phyloP scores from a whole-genome alignment of 2,113 vertebrate species.

The Serinus canaria region DNA sequence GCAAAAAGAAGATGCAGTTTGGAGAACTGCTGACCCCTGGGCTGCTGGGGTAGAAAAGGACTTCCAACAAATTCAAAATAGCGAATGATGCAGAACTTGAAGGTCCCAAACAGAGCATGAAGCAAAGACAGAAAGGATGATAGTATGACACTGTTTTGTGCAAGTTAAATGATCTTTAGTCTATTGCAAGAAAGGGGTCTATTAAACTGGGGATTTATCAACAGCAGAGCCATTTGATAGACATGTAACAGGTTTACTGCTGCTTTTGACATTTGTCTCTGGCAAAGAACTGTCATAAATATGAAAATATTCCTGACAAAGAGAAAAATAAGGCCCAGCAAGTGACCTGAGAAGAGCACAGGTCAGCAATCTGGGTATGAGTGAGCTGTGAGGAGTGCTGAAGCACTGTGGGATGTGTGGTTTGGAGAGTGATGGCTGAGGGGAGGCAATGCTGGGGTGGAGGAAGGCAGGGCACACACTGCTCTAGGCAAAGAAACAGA shows the following conservation, averaged over 20 bases:
- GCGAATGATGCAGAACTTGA: background rate
- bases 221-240: background rate
- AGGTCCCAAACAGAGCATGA: background rate
- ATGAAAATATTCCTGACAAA: background rate
- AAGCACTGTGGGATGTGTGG: background rate
- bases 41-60: background rate
- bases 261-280: background rate
- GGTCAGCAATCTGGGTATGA: background rate
- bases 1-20: background rate
- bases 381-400: background rate
- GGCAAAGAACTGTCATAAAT: background rate
- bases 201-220: background rate
- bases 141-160: too few species aligned
- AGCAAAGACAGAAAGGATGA: background rate
- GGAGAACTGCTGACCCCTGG: background rate
- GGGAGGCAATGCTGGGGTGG: background rate
- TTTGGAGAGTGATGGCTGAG: background rate
- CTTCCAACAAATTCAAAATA: background rate
- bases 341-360: background rate
- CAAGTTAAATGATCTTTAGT: background rate
- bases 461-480: background rate
- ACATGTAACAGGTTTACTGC: background rate
- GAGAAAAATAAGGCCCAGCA: background rate
- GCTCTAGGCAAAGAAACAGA: background rate
- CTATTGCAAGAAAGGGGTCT: background rate